Evolutionary conservation across 2,113 vertebrate species (phyloP).

Genomic region (Mobula hypostoma): DNA sequence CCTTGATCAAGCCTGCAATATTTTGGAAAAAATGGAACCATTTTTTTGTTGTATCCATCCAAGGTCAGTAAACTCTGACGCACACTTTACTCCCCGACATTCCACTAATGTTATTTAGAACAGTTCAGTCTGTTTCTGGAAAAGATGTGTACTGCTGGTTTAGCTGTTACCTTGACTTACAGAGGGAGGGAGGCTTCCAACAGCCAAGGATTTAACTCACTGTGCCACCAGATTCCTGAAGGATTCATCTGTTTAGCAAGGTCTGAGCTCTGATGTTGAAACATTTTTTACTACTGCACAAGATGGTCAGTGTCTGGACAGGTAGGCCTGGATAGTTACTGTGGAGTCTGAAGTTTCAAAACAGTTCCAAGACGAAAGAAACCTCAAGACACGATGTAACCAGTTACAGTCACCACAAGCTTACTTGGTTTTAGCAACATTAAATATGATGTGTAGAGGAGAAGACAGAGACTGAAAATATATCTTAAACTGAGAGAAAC

Average conservation of each 20-base stretch:
- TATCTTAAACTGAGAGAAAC: background rate
- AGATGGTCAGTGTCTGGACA: background rate
- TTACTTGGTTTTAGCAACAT: background rate
- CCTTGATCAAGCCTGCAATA: conserved; percentile 31
- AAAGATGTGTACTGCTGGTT: conserved; percentile 29
- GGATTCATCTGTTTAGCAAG: background rate
- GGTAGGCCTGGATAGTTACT: background rate
- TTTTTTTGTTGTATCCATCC: conserved; percentile 29
- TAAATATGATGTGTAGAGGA: background rate
- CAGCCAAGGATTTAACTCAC: conserved; percentile 22
- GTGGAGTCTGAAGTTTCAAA: background rate
- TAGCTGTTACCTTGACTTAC: conserved; percentile 29
- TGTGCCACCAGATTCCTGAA: background rate
- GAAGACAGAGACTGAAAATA: background rate
- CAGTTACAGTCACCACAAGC: background rate
- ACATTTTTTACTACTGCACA: background rate
- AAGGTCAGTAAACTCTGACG: conserved; percentile 28
- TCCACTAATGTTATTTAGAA: conserved; percentile 25
- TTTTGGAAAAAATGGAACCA: conserved; percentile 36
- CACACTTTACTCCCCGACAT: conserved; percentile 24
- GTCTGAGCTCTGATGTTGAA: background rate
- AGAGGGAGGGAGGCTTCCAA: conserved; percentile 15
- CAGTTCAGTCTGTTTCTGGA: conserved; percentile 21
- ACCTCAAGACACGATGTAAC: background rate
- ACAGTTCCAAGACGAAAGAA: too few relatives aligned